Base-by-base conservation (phyloP, 2,113 vertebrate genomes). In the Colossoma macropomum region DNA sequence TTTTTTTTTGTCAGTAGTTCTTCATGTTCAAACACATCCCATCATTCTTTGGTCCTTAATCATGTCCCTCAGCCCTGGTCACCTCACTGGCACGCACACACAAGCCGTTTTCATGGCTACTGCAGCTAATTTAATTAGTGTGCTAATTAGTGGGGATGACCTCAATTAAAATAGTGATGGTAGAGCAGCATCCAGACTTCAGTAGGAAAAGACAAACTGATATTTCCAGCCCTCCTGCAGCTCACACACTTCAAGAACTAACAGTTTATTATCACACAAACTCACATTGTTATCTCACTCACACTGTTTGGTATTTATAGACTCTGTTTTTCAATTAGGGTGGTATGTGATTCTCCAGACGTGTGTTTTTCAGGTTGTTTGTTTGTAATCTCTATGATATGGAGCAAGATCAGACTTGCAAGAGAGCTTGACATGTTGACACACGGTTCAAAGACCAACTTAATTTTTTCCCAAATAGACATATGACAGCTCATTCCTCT, bases 91-190 rank as follows among this genome's bases (percentile, higher is more conserved):
- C 59, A 27, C 50, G 38, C n/a, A 50, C 23, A 38, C 21, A 54
- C 59, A 59, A 76, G 34, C n/a, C 45, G 62, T 83, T 83, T 84
- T 41, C 30, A 83, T 87, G 88, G 84, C 80, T 41, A 73, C 74
- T 80, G 71, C 78, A 80, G 79, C 72, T 82, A 81, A 86, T 90
- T 87, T 85, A 76, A 85, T 81, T 79, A 80, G 52, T 4, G 62
- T 62, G 84, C 85, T 91, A 90, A 92, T 91, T 90, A 91, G 85
- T 34, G 6, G 87, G 81, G 79, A 70, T 80, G 87, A 80, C 88
- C 89, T 90, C 88, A 88, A 89, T 93, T 87, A 89, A 87, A 89
- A 52, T 32, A 52, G 70, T 87, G 86, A 90, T 85, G 83, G 82
- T 41, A 81, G 71, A 74, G 23, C 11, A 71, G 17, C 45, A 30